Base-by-base conservation (phyloP, 2,113 vertebrate genomes). In the Excalfactoria chinensis region DNA sequence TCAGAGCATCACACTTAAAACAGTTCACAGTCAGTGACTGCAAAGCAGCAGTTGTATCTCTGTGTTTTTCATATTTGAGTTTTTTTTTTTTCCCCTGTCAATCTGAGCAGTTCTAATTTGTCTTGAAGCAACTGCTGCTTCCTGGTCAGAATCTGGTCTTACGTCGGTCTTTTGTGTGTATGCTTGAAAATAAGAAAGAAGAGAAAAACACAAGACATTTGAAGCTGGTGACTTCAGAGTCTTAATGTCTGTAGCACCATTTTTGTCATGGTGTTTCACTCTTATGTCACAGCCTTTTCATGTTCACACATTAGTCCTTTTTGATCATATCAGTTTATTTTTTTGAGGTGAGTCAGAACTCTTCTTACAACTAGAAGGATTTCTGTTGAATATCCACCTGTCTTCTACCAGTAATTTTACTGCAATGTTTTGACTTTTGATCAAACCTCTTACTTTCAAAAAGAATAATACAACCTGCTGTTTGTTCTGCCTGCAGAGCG, bases 401-500 rank as follows among this genome's bases (percentile, higher is more conserved):
- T 40, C 28, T 43, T 30, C 26, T 40, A 0, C 41, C 64, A 20
- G 37, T 34, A 59, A 4, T 34, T 15, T 9, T 8, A 1, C 40
- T 14, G 5, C 40, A 6, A 19, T 21, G 0, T 34, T 51, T 26
- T 55, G 37, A 25, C n/a, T 70, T 43, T 7, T 5, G 26, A 13
- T 19, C 23, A 11, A 22, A 72, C 0, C 40, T 23, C 30, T 14
- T 41, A 7, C 21, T 78, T 32, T 55, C n/a, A n/a, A 8, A 18
- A 25, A 14, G 35, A 23, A 4, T 92, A 43, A 62, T 32, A 9
- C 28, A 63, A 5, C 13, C 25, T 25, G 4, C 11, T 53, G 0
- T 67, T 81, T 56, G 13, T 67, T 83, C 18, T 75, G 66, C 23
- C 88, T 56, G 32, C 96, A 99, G 99, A 99, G 97, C 78, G 98